A percentile compares a stretch with the other conserved stretches of the same genome.
phyloP scores from a whole-genome alignment of 2,797 vertebrate species.

The Geotrypetes seraphini region DNA sequence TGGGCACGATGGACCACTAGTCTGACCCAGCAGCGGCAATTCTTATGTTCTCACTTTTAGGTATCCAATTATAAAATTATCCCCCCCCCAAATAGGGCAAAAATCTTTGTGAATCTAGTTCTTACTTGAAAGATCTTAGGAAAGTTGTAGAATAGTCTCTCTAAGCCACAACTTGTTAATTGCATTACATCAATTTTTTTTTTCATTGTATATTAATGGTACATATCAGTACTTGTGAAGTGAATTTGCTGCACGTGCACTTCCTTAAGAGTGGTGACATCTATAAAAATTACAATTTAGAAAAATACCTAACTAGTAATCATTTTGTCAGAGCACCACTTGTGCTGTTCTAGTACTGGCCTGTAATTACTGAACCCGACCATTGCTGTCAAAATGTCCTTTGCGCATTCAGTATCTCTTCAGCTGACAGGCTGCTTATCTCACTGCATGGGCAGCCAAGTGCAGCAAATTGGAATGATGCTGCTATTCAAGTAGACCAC shows the following conservation, averaged over 20 bases:
- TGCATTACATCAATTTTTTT: not conserved
- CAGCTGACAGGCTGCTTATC: constrained; percentile 20
- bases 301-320: not conserved
- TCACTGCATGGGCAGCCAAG: constrained; percentile 15
- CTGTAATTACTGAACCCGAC: not conserved
- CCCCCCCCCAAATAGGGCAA: too few species aligned
- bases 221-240: not conserved
- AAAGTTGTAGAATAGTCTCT: too few species aligned
- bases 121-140: too few species aligned
- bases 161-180: not conserved
- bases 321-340: not conserved
- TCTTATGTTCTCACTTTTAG: too few species aligned
- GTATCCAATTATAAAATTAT: too few species aligned
- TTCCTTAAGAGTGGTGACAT: not conserved
- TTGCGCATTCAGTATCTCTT: not conserved
- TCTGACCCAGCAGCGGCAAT: too few species aligned
- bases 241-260: not conserved
- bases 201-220: not conserved
- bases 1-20: too few species aligned
- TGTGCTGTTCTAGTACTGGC: not conserved
- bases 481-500: constrained; percentile 26
- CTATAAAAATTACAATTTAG: not conserved
- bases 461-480: constrained; percentile 9
- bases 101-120: too few species aligned
- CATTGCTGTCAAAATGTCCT: not conserved